Evolutionary conservation across 2,888 invertebrate species (phyloP).

Genomic region (Pyrgus malvae): DNA sequence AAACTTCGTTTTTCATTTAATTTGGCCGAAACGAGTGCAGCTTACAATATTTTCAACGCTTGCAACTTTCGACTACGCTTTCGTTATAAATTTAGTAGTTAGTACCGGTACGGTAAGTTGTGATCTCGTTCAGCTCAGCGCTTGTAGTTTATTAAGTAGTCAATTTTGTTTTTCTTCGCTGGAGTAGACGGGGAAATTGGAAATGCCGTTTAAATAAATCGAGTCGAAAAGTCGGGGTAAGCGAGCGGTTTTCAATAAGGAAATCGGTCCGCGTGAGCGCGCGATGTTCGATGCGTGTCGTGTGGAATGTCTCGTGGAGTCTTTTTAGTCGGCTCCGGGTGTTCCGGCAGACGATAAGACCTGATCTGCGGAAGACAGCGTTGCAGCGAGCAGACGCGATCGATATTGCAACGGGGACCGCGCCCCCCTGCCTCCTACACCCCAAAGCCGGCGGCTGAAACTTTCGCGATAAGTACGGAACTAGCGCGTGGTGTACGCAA

Average conservation of each 20-base stretch:
- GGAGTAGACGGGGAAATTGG: conserved; percentile 11
- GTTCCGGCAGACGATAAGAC: conserved; percentile 74
- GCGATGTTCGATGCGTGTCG: conserved; percentile 50
- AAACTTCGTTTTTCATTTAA: conserved; percentile 80
- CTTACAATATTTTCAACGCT: conserved; percentile 79
- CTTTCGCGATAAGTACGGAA: conserved; percentile 80
- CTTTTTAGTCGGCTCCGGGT: conserved; percentile 59
- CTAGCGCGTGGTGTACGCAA: conserved; percentile 81
- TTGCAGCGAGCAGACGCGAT: conserved; percentile 77
- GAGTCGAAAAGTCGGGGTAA: conserved; percentile 41
- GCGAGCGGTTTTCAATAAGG: conserved; percentile 59
- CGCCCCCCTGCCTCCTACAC: conserved; percentile 38
- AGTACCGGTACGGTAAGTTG: conserved; percentile 39
- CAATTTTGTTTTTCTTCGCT: conserved; percentile 16
- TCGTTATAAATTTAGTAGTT: conserved; percentile 75
- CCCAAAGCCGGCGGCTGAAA: conserved; percentile 63
- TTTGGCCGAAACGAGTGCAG: conserved; percentile 77
- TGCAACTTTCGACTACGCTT: conserved; percentile 67
- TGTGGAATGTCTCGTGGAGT: conserved; percentile 56
- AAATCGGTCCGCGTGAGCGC: conserved; percentile 53
- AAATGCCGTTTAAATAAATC: conserved; percentile 13
- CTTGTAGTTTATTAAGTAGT: conserved; percentile 19
- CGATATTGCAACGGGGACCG: conserved; percentile 69
- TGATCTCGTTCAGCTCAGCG: conserved; percentile 32
- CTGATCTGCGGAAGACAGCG: conserved; percentile 80